Evolutionary conservation across 1,140 invertebrate species (phyloP).

Genomic region (Halictus rubicundus): DNA sequence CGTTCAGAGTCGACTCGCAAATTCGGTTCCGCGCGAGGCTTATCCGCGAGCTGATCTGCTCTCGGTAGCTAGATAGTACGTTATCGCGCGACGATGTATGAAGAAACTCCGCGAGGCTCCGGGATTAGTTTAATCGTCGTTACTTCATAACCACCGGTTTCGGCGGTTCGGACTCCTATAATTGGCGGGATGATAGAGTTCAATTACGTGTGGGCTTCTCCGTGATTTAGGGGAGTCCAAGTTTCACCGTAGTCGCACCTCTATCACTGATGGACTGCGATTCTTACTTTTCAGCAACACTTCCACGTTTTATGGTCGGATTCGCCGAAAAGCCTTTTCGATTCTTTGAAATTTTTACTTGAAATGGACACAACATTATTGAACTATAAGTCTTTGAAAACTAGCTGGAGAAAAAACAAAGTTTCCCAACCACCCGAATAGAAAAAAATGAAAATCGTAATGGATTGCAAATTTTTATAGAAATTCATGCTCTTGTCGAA

Average conservation of each 20-base stretch:
- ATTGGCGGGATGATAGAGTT: neutral
- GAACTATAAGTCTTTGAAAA: too few relatives aligned
- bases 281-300: neutral
- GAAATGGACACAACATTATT: too few relatives aligned
- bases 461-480: too few relatives aligned
- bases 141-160: conserved; percentile 21
- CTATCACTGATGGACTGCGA: neutral
- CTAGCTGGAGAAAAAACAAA: too few relatives aligned
- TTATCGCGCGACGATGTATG: conserved; percentile 36
- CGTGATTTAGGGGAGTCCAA: neutral
- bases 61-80: neutral
- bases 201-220: neutral
- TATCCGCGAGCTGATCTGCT: conserved; percentile 41
- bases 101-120: neutral
- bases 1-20: neutral
- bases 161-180: neutral
- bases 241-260: neutral
- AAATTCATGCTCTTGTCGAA: too few relatives aligned
- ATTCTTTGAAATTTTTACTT: too few relatives aligned
- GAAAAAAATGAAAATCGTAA: too few relatives aligned
- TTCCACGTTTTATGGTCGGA: neutral
- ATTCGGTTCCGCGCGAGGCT: conserved; percentile 5
- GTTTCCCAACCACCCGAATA: too few relatives aligned
- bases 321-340: too few relatives aligned
- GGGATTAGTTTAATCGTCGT: conserved; percentile 48